Evolutionary conservation across 2,888 invertebrate genomes (phyloP).

Genomic region (Trypoxylon attenuatum): DNA sequence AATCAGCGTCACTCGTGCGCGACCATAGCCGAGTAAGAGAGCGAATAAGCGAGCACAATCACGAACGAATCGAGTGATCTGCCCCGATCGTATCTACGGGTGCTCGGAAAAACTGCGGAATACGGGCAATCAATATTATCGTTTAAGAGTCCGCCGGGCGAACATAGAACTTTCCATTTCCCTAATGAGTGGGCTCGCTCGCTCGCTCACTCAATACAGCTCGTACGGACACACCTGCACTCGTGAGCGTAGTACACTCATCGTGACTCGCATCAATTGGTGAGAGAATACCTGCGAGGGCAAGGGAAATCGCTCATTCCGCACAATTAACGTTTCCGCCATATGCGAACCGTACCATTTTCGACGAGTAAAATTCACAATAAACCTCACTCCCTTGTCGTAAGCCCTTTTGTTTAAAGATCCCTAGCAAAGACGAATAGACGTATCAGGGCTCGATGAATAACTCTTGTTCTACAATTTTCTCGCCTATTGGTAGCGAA

Average conservation of each 20-base stretch:
- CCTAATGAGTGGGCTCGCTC: conserved; percentile 31
- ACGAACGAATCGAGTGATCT: conserved; percentile 52
- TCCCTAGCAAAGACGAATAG: too few species aligned
- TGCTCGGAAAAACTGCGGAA: conserved; percentile 40
- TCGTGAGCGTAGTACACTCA: conserved; percentile 13
- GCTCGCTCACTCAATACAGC: too few species aligned
- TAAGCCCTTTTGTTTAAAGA: too few species aligned
- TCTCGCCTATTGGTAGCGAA: too few species aligned
- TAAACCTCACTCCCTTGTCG: neutral
- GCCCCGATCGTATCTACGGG: conserved; percentile 44
- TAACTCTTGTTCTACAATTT: too few species aligned
- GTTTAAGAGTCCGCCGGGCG: conserved; percentile 41
- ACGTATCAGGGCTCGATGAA: too few species aligned
- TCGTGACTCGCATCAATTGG: conserved; percentile 19
- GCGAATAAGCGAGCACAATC: conserved; percentile 43
- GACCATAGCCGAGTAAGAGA: too few species aligned
- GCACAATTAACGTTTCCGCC: conserved; percentile 3
- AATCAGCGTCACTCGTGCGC: conserved; percentile 60
- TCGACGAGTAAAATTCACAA: conserved; percentile 2
- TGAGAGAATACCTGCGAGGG: conserved; percentile 6
- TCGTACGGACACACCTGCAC: conserved; percentile 33
- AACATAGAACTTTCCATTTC: conserved; percentile 51
- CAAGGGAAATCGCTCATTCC: neutral
- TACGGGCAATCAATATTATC: conserved; percentile 48
- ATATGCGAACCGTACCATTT: conserved; percentile 1